phyloP scores from a whole-genome alignment of 2,113 vertebrate species.

The Myodes glareolus region DNA sequence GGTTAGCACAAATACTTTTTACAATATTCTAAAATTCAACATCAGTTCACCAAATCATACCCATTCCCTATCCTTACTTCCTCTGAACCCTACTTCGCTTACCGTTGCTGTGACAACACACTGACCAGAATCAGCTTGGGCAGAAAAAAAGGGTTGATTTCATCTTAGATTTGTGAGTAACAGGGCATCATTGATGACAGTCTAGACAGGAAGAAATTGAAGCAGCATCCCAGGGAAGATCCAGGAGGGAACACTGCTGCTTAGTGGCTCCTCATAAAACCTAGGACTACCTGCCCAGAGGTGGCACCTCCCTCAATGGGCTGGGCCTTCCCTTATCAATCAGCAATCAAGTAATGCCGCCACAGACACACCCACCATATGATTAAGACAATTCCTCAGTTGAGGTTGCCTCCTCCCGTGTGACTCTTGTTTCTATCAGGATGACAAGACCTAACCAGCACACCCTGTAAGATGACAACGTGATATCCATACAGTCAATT shows the following conservation, averaged over 20 bases:
- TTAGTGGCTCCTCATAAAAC: not conserved
- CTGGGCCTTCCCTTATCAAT: no score
- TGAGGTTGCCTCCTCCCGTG: not conserved
- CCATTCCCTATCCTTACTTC: not conserved
- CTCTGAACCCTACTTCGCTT: not conserved
- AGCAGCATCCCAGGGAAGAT: not conserved
- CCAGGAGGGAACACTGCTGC: not conserved
- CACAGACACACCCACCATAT: not conserved
- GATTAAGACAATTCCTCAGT: not conserved
- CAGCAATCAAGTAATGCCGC: not conserved
- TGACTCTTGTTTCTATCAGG: not conserved
- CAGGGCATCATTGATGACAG: not conserved
- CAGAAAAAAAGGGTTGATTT: not conserved
- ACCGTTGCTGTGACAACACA: not conserved
- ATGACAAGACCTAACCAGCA: not conserved
- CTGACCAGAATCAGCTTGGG: not conserved
- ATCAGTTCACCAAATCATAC: not conserved
- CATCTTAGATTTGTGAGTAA: not conserved
- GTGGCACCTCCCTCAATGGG: rapidly evolving
- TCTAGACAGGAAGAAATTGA: not conserved
- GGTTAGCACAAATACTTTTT: not conserved
- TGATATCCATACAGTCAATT: not conserved
- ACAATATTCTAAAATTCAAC: not conserved
- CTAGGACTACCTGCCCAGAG: not conserved
- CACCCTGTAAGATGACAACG: not conserved